phyloP scores from a whole-genome alignment of 2,888 invertebrate genomes.

The Apeira syringaria region DNA sequence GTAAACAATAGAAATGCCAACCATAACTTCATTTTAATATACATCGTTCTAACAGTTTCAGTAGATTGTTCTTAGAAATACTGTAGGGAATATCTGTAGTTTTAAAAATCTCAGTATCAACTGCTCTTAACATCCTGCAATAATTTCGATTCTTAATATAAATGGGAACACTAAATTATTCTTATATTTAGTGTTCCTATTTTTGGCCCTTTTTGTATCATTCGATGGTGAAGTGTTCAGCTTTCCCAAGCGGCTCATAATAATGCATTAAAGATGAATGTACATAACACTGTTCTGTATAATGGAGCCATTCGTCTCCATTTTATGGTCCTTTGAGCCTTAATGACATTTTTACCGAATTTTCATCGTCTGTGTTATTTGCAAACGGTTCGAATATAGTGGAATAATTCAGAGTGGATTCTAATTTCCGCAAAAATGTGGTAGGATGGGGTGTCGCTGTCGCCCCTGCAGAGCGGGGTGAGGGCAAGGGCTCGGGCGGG shows the following conservation, averaged over 20 bases:
- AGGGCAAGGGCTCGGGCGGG: constrained; percentile 33
- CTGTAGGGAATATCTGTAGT: no score
- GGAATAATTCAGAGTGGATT: constrained; percentile 57
- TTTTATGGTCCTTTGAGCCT: constrained; percentile 7
- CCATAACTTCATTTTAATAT: no score
- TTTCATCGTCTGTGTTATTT: constrained; percentile 18
- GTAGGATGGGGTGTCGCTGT: constrained; percentile 57
- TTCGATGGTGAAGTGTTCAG: not conserved
- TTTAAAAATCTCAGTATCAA: no score
- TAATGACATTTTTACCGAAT: constrained; percentile 20
- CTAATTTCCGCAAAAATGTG: constrained; percentile 75
- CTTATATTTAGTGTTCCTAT: no score
- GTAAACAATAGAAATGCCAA: no score
- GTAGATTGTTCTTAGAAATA: no score
- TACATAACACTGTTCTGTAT: not conserved
- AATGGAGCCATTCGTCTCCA: constrained; percentile 13
- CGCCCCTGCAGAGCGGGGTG: constrained; percentile 67
- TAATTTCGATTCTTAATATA: no score
- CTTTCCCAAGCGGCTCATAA: not conserved
- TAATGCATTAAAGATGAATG: not conserved
- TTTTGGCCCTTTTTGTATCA: no score
- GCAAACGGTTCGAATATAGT: constrained; percentile 33
- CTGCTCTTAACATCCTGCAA: no score
- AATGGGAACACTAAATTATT: no score
- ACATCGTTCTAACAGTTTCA: no score